Evolutionary conservation across 2,888 invertebrate species (phyloP).

Genomic region (Sicus ferrugineus): DNA sequence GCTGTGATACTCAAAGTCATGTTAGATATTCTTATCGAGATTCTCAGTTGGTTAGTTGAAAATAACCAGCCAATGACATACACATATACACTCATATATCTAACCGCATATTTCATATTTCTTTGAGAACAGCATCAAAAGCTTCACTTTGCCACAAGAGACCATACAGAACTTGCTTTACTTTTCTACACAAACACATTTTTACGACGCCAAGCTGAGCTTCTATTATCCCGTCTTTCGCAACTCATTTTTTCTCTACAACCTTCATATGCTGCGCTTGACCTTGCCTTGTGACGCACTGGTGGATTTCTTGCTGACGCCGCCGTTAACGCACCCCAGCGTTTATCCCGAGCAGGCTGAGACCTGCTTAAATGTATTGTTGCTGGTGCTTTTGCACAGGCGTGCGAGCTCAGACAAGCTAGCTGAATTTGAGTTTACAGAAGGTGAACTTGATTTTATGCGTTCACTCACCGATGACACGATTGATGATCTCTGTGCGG

Average conservation of each 20-base stretch:
- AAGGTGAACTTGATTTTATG: conserved; percentile 46
- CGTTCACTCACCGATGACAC: conserved; percentile 38
- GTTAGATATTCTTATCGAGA: conserved; percentile 49
- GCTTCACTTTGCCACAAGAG: conserved; percentile 42
- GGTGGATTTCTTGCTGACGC: conserved; percentile 45
- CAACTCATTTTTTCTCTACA: conserved; percentile 51
- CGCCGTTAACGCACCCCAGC: conserved; percentile 41
- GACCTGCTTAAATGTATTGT: conserved; percentile 53
- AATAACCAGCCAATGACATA: not conserved
- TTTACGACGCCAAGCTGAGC: conserved; percentile 44
- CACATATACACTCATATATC: conserved; percentile 3
- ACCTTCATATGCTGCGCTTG: conserved; percentile 53
- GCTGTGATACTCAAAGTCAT: conserved; percentile 49
- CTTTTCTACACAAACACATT: conserved; percentile 45
- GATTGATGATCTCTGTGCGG: conserved; percentile 40
- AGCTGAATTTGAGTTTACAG: conserved; percentile 48
- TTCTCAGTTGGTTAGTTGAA: conserved; percentile 48
- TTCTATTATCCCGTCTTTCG: conserved; percentile 50
- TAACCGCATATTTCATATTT: not conserved
- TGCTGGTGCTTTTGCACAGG: conserved; percentile 44
- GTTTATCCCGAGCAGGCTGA: conserved; percentile 50
- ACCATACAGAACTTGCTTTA: conserved; percentile 46
- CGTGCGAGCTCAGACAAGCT: conserved; percentile 41
- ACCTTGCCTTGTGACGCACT: conserved; percentile 44
- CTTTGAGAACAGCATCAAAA: conserved; percentile 40